Evolutionary conservation across 2,797 vertebrate species (phyloP).

Genomic region (Eulemur rubriventer): DNA sequence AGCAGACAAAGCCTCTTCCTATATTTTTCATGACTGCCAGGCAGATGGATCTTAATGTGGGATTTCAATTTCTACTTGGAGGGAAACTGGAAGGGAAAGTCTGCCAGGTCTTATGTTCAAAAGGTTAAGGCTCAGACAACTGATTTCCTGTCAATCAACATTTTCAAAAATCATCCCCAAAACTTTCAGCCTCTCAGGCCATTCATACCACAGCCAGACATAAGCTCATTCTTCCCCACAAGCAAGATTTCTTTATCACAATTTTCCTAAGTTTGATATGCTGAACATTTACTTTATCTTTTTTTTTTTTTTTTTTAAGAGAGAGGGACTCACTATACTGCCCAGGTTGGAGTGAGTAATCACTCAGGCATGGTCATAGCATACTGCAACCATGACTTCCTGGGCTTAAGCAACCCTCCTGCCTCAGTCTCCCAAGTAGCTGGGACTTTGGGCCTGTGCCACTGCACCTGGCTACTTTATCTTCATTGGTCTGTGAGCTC

Average conservation of each 20-base stretch:
- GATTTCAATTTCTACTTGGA: background rate
- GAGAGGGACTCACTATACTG: background rate
- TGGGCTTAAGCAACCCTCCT: background rate
- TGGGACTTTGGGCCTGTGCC: background rate
- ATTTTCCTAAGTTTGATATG: background rate
- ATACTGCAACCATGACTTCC: no score
- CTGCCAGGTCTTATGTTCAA: background rate
- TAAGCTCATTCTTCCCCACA: background rate
- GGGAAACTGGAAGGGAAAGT: background rate
- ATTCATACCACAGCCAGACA: background rate
- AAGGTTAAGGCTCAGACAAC: background rate
- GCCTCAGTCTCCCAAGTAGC: background rate
- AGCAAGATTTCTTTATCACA: background rate
- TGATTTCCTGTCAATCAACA: background rate
- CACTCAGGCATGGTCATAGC: background rate
- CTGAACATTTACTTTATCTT: background rate
- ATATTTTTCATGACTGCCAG: background rate
- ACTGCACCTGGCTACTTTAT: background rate
- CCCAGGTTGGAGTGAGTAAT: background rate
- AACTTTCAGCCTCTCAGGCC: background rate
- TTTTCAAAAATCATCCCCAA: background rate
- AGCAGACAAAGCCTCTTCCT: background rate
- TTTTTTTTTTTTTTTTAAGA: background rate
- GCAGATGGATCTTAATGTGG: background rate
- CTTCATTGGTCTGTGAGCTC: conserved; percentile 14